These are phyloP conservation scores for Psilopogon haemacephalus DNA, from an alignment of 2,113 vertebrate genomes.

Conservation along the genomic window DNA sequence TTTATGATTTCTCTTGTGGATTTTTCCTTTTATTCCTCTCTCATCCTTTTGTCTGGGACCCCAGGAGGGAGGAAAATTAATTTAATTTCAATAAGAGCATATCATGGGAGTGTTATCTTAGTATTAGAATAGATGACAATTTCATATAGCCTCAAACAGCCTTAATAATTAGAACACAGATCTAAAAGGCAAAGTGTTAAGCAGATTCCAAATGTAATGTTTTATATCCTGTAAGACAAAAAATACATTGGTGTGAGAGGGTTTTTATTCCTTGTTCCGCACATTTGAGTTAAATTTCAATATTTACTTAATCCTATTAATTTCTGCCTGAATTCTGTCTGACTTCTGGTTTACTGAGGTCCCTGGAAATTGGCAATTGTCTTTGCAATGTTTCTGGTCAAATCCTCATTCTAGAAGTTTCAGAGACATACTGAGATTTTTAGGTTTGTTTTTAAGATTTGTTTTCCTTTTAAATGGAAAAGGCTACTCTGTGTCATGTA, in stretches of 20 bases:
- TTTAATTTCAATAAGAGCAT: constrained; percentile 1
- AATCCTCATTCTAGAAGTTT: neutral
- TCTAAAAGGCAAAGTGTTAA: neutral
- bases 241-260: neutral
- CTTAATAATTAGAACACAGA: neutral
- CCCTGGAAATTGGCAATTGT: neutral
- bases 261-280: neutral
- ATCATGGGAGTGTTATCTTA: neutral
- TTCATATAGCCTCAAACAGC: neutral
- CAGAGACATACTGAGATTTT: neutral
- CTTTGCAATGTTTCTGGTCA: neutral
- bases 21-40: neutral
- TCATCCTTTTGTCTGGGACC: neutral
- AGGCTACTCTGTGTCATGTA: neutral
- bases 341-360: neutral
- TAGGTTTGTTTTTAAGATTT: neutral
- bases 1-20: neutral
- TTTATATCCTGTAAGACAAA: neutral
- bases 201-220: neutral
- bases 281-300: neutral
- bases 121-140: neutral
- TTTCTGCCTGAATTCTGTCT: neutral
- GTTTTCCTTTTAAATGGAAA: neutral
- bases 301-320: neutral
- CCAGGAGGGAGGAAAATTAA: rapidly evolving